Percentiles rank a stretch among this genome's conserved stretches.
These are phyloP conservation scores for Lasioglossum zephyrum DNA, from an alignment of 2,888 invertebrate genomes.

Conservation along the genomic window DNA sequence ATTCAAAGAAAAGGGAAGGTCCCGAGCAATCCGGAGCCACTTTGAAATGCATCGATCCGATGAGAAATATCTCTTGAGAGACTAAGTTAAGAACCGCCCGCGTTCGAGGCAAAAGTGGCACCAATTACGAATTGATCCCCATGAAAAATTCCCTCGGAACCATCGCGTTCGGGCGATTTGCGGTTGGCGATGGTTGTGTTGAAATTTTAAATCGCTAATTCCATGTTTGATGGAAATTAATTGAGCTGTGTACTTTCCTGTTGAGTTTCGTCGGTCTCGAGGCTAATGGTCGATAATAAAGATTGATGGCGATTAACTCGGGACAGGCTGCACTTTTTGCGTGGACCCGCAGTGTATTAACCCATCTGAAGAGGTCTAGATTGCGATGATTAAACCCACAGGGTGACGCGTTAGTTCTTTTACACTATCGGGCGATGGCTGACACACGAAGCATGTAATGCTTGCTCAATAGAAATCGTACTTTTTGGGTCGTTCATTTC, in stretches of 20 bases:
- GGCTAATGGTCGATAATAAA: not conserved
- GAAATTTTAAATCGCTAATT: not conserved
- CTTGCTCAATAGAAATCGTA: conserved; percentile 57
- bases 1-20: conserved; percentile 15
- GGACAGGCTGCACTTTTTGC: conserved; percentile 55
- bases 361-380: conserved; percentile 42
- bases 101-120: not conserved
- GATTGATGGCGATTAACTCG: not conserved
- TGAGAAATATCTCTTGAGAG: not conserved
- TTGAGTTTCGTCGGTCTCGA: conserved; percentile 11
- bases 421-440: conserved; percentile 30
- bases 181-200: not conserved
- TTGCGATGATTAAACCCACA: conserved; percentile 52
- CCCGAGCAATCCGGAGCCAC: conserved; percentile 7
- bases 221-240: not conserved
- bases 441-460: conserved; percentile 47
- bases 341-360: conserved; percentile 50
- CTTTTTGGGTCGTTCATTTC: conserved; percentile 56
- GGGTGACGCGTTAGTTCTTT: conserved; percentile 58
- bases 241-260: not conserved
- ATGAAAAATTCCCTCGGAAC: not conserved
- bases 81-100: not conserved
- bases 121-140: conserved; percentile 7
- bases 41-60: not conserved
- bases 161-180: not conserved